Evolutionary conservation across 2,113 vertebrate genomes (phyloP), one percentile per base, ranked within the genome.

Genomic region (Syrrhaptes paradoxus): DNA sequence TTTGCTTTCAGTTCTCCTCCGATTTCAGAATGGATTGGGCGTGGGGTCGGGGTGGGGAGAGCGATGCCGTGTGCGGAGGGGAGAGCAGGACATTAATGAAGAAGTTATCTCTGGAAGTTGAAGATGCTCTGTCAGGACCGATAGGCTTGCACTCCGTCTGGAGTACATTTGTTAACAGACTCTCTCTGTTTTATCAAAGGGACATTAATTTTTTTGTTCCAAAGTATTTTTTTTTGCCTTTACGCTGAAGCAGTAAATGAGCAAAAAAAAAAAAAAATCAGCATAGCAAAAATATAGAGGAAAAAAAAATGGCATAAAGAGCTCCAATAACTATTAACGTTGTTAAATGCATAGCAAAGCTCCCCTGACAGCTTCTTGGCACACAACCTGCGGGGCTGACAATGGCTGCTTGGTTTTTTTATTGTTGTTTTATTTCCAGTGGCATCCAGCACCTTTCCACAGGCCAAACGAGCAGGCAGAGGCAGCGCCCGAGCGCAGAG

Each of bases 331-430:
- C 66, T 65, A 80, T 57, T 45, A 65, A 92, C 19, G 26, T 43
- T 17, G 29, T 76, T 28, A 83, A 87, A 76, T 38, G 59, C 84
- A 31, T 41, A 62, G 79, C 74, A 24, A 28, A 73, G 58, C 66
- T 52, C 28, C 49, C 87, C 72, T 90, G 74, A 86, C 51, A 83
- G 95, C 31, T 95, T 84, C 80, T 91, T 90, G 87, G 48, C 57
- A 45, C n/a, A 15, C 77, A 73, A 26, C 5, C 54, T 29, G 2
- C 34, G 54, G 12, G 71, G 36, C n/a, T 59, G 34, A 22, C 34
- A 54, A 48, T 63, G 11, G 51, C 65, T 70, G 85, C 25, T 72
- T 72, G 85, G 34, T 17, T 57, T 80, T 80, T 62, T 51, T 34
- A 34, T 68, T 52, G 75, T 78, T 54, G 7, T 72, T 94, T 96